These are phyloP conservation scores for Agrenia bidenticulata DNA, from an alignment of 2,888 invertebrate species.

Conservation along the genomic window DNA sequence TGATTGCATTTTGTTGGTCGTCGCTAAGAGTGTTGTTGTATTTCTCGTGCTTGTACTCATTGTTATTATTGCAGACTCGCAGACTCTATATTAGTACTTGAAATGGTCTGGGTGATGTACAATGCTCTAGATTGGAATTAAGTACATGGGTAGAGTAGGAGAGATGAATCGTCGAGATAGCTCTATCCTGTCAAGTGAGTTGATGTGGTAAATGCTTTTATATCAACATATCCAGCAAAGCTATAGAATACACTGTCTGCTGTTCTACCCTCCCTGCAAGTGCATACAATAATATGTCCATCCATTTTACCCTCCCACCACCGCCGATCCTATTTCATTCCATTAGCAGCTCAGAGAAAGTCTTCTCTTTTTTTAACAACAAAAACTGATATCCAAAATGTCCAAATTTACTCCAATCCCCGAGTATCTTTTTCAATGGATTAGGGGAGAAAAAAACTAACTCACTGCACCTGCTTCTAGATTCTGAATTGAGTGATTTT, in stretches of 20 bases:
- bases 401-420: slow-evolving; percentile 9
- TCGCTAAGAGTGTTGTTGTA: too few species aligned
- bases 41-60: too few species aligned
- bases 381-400: slow-evolving; percentile 7
- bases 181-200: slow-evolving; percentile 32
- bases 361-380: too few species aligned
- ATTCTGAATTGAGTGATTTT: too few species aligned
- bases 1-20: too few species aligned
- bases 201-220: slow-evolving; percentile 51
- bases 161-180: slow-evolving; percentile 26
- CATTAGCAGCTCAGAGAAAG: slow-evolving; percentile 34
- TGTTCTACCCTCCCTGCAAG: neutral
- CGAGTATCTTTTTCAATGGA: slow-evolving; percentile 2
- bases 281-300: slow-evolving; percentile 11
- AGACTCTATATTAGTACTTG: too few species aligned
- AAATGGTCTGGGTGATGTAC: slow-evolving; percentile 5
- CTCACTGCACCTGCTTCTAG: too few species aligned
- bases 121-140: neutral
- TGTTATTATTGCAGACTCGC: too few species aligned
- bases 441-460: neutral
- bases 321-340: slow-evolving; percentile 46
- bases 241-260: too few species aligned
- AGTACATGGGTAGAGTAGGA: slow-evolving; percentile 8
- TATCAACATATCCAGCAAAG: slow-evolving; percentile 45
- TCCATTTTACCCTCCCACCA: slow-evolving; percentile 10